Evolutionary conservation across 2,888 invertebrate genomes (phyloP).

Genomic region (Dryocosmus kuriphilus): DNA sequence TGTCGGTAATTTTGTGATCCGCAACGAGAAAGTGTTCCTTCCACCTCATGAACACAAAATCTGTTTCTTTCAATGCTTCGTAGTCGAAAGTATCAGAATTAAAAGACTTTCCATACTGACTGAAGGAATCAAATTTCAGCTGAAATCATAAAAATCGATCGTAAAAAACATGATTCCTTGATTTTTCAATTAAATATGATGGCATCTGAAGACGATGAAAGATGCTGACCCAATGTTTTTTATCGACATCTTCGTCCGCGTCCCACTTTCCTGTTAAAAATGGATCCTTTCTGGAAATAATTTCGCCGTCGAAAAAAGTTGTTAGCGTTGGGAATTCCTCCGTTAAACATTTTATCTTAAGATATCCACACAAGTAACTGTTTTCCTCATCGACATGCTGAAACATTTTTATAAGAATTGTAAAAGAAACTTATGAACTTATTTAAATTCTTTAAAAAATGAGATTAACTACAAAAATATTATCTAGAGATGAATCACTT

Average conservation of each 20-base stretch:
- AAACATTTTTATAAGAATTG: slow-evolving; percentile 59
- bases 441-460: too few relatives aligned
- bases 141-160: slow-evolving; percentile 77
- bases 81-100: slow-evolving; percentile 97
- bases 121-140: slow-evolving; percentile 92
- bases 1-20: slow-evolving; percentile 97
- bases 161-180: not conserved
- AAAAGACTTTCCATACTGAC: slow-evolving; percentile 93
- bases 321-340: slow-evolving; percentile 97
- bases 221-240: slow-evolving; percentile 93
- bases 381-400: slow-evolving; percentile 98
- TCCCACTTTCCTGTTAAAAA: slow-evolving; percentile 98
- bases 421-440: too few relatives aligned
- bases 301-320: slow-evolving; percentile 99
- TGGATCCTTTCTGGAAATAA: slow-evolving; percentile 96
- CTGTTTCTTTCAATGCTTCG: slow-evolving; percentile 90
- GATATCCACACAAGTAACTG: slow-evolving; percentile 96
- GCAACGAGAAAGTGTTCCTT: slow-evolving; percentile 98
- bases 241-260: slow-evolving; percentile 97
- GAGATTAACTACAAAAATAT: too few relatives aligned
- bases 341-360: slow-evolving; percentile 96
- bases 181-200: not conserved
- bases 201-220: not conserved
- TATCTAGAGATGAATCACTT: too few relatives aligned
- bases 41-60: slow-evolving; percentile 98